A percentile compares a stretch with the other conserved stretches of the same genome.
phyloP scores from a whole-genome alignment of 1,140 invertebrate genomes.

The Achatina immaculata region DNA sequence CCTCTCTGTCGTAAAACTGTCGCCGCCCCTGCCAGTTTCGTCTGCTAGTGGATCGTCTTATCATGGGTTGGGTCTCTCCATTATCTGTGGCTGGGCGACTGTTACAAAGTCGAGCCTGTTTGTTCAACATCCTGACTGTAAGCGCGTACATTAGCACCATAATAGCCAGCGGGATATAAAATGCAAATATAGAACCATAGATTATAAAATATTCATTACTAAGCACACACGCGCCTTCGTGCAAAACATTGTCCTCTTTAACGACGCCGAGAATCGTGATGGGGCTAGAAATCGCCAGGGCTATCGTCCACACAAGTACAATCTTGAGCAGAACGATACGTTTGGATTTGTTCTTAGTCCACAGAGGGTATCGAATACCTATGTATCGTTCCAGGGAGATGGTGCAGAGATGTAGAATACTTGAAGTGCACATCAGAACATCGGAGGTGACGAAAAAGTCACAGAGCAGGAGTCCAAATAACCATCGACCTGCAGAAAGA shows the following conservation, averaged over 20 bases:
- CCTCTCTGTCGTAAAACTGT: constrained; percentile 13
- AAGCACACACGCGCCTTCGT: constrained; percentile 78
- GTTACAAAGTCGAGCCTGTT: constrained; percentile 57
- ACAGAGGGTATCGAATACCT: constrained; percentile 90
- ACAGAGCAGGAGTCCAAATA: constrained; percentile 88
- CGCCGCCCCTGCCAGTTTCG: constrained; percentile 42
- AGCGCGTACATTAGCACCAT: constrained; percentile 94
- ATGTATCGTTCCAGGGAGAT: constrained; percentile 78
- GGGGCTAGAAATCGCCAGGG: constrained; percentile 88
- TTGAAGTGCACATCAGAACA: constrained; percentile 91
- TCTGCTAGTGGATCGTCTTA: constrained; percentile 55
- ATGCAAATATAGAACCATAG: constrained; percentile 92
- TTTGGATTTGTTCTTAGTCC: constrained; percentile 80
- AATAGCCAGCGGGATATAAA: constrained; percentile 94
- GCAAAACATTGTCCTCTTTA: constrained; percentile 70
- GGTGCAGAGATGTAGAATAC: constrained; percentile 80
- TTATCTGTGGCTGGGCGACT: constrained; percentile 41
- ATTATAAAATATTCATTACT: constrained; percentile 80
- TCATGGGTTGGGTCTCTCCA: constrained; percentile 58
- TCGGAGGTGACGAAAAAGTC: constrained; percentile 95
- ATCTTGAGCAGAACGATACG: constrained; percentile 88
- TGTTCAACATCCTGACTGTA: constrained; percentile 78
- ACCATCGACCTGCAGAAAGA: constrained; percentile 89
- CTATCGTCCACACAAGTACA: constrained; percentile 89
- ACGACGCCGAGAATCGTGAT: constrained; percentile 86